Evolutionary conservation across 2,113 vertebrate genomes (phyloP).

Genomic region (Acinonyx jubatus): DNA sequence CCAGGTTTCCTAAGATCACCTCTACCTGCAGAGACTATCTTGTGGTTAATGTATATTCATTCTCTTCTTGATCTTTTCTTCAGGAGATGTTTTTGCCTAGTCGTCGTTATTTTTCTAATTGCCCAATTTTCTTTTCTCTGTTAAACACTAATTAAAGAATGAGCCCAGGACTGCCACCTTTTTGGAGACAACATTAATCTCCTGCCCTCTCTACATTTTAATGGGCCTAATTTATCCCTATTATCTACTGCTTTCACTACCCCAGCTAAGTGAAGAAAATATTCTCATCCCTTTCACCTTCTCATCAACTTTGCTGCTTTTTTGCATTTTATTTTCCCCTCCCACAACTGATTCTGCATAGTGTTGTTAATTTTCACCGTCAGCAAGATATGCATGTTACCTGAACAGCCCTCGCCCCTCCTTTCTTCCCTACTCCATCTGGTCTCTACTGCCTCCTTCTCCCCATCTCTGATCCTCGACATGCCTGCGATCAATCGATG

Average conservation of each 20-base stretch:
- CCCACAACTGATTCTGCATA: background rate
- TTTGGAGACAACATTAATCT: constrained; percentile 76
- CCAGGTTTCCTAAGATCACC: background rate
- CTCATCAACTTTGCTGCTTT: background rate
- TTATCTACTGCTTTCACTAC: constrained; percentile 64
- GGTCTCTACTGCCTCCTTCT: background rate
- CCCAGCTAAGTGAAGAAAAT: background rate
- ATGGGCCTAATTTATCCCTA: constrained; percentile 78
- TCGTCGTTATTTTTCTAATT: constrained; percentile 73
- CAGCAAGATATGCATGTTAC: background rate
- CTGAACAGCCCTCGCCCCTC: background rate
- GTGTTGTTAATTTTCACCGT: background rate
- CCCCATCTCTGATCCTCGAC: background rate
- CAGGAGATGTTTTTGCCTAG: constrained; percentile 48
- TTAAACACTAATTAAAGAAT: constrained; percentile 79
- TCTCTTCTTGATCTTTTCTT: constrained; percentile 6
- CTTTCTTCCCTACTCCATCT: background rate
- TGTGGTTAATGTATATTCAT: constrained; percentile 19
- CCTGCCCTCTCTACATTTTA: constrained; percentile 68
- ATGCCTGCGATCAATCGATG: background rate
- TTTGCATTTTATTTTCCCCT: background rate
- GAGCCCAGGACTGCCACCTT: constrained; percentile 64
- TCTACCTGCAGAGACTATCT: background rate
- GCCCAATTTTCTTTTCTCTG: constrained; percentile 77
- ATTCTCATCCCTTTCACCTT: constrained; percentile 15